phyloP scores from a whole-genome alignment of 2,113 vertebrate species.

The Hyperoodon ampullatus region DNA sequence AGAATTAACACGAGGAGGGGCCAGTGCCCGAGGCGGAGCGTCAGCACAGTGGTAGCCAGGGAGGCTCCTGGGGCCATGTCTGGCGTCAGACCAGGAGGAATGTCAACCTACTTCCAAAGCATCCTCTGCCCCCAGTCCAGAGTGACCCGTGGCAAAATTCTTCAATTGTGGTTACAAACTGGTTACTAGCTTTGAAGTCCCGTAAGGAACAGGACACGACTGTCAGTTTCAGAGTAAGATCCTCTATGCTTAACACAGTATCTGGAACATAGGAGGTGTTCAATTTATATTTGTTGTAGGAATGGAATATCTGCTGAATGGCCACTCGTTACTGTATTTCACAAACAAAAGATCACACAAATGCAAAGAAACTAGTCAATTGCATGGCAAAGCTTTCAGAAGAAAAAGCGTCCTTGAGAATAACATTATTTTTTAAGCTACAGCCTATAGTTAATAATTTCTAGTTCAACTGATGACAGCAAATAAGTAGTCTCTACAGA shows the following conservation, averaged over 20 bases:
- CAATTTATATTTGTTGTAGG: not conserved
- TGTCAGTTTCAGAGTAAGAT: not conserved
- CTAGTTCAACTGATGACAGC: not conserved
- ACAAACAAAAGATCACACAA: not conserved
- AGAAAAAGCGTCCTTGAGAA: not conserved
- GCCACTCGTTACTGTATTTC: not conserved
- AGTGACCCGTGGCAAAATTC: not conserved
- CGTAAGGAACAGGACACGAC: not conserved
- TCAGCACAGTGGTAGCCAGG: fast-evolving
- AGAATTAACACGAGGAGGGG: not conserved
- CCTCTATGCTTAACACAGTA: not conserved
- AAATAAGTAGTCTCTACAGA: not conserved
- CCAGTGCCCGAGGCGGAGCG: not conserved
- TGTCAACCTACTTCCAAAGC: not conserved
- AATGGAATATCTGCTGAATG: not conserved
- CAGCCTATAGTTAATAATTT: not conserved
- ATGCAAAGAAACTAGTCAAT: not conserved
- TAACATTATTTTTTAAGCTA: not conserved
- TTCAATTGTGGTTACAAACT: not conserved
- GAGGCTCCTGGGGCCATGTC: not conserved
- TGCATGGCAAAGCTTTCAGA: not conserved
- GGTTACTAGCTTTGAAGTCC: not conserved
- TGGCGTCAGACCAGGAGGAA: not conserved
- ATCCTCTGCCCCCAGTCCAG: not conserved
- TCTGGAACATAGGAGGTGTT: not conserved